A percentile compares a stretch with the other conserved stretches of the same genome.
phyloP scores from a whole-genome alignment of 2,888 invertebrate species.

The Microplitis manilae region DNA sequence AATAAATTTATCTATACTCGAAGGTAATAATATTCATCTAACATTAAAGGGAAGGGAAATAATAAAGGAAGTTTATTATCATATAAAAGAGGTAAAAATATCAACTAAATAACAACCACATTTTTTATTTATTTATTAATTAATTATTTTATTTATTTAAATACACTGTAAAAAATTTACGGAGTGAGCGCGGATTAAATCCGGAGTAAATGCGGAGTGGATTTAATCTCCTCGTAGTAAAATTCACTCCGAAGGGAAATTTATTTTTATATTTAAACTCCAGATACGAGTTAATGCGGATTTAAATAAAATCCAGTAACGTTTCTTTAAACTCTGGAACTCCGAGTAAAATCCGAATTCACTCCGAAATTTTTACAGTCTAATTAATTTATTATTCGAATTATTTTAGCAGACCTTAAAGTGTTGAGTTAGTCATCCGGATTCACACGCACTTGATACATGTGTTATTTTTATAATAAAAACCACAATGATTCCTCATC shows the following conservation, averaged over 20 bases:
- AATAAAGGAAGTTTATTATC: background rate
- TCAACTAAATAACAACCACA: background rate
- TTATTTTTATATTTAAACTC: too few species aligned
- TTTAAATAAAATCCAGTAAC: too few species aligned
- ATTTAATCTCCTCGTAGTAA: too few species aligned
- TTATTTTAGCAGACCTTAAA: background rate
- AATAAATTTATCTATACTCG: background rate
- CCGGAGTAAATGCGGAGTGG: too few species aligned
- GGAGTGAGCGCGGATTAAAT: too few species aligned
- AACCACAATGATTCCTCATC: background rate
- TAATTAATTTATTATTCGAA: background rate
- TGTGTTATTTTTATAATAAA: background rate
- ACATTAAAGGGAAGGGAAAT: background rate
- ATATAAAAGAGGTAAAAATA: background rate
- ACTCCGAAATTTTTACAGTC: too few species aligned
- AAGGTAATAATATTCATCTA: background rate
- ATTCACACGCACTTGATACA: slow-evolving; percentile 1
- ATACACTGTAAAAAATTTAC: background rate
- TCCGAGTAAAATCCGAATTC: too few species aligned
- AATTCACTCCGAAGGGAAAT: too few species aligned
- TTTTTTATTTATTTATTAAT: background rate
- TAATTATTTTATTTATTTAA: background rate
- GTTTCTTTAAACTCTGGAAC: too few species aligned
- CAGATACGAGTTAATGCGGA: too few species aligned
- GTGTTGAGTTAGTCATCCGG: background rate